phyloP scores from a whole-genome alignment of 2,888 invertebrate species.

The Corythucha ciliata region DNA sequence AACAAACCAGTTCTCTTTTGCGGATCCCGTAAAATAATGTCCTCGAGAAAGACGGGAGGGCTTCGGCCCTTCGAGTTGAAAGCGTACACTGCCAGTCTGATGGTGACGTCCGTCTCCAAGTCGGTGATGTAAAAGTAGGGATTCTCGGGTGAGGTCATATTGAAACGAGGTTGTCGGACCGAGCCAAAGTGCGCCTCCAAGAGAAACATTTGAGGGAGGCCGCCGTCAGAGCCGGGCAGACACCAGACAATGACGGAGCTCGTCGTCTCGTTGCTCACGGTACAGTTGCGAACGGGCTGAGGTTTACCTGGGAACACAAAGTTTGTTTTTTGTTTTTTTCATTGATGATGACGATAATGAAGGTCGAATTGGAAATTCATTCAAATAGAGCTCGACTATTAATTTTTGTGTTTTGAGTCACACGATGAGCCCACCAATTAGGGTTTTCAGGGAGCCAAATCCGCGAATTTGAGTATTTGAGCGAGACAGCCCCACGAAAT shows the following conservation, averaged over 20 bases:
- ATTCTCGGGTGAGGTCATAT: slow-evolving; percentile 55
- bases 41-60: slow-evolving; percentile 58
- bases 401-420: too few relatives aligned
- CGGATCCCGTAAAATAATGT: slow-evolving; percentile 68
- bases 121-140: slow-evolving; percentile 64
- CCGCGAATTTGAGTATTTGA: too few relatives aligned
- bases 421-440: too few relatives aligned
- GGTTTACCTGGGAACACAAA: slow-evolving; percentile 58
- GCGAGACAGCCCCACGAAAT: too few relatives aligned
- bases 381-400: too few relatives aligned
- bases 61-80: slow-evolving; percentile 76
- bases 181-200: slow-evolving; percentile 58
- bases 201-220: slow-evolving; percentile 75
- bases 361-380: too few relatives aligned
- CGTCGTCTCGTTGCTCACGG: slow-evolving; percentile 73
- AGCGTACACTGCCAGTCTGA: slow-evolving; percentile 65
- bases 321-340: too few relatives aligned
- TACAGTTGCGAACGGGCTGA: slow-evolving; percentile 74
- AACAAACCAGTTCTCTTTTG: slow-evolving; percentile 62
- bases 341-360: too few relatives aligned
- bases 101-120: slow-evolving; percentile 68
- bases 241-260: slow-evolving; percentile 74
- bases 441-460: too few relatives aligned
- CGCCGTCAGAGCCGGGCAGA: slow-evolving; percentile 77
- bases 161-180: slow-evolving; percentile 45